Conservation (phyloP, 53 echinoderm and acorn worm genomes). For the Holothuria leucospilota region DNA sequence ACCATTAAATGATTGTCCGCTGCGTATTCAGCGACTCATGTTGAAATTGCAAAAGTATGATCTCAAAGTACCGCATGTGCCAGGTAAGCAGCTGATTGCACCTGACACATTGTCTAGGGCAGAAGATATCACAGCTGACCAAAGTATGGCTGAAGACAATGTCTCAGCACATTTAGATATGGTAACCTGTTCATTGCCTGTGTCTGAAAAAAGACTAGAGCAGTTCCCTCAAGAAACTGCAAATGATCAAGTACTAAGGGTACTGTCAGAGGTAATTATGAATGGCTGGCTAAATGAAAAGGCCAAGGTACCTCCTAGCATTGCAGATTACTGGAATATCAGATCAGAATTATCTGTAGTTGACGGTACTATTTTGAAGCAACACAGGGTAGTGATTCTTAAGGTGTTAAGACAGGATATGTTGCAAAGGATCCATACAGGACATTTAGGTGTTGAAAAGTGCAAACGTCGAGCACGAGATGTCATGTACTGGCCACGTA, state of each 20-base stretch:
- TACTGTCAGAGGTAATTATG: conserved; percentile 40
- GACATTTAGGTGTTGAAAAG: conserved; percentile 60
- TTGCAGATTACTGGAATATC: background rate
- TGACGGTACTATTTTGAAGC: conserved; percentile 52
- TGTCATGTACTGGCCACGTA: conserved; percentile 66
- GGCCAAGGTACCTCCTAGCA: background rate
- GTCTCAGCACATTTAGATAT: conserved; percentile 59
- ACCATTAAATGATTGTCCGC: conserved; percentile 48
- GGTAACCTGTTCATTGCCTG: conserved; percentile 40
- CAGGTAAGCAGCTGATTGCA: conserved; percentile 33
- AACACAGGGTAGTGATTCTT: conserved; percentile 58
- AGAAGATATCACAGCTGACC: conserved; percentile 47
- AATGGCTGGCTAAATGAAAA: conserved; percentile 52
- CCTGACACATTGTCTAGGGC: conserved; percentile 66
- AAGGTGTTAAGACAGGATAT: conserved; percentile 33
- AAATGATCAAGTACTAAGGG: conserved; percentile 47
- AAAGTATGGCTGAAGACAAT: conserved; percentile 28
- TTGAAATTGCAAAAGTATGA: conserved; percentile 56
- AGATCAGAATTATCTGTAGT: background rate
- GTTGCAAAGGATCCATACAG: conserved; percentile 61
- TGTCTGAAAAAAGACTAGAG: conserved; percentile 15
- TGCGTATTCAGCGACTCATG: conserved; percentile 51
- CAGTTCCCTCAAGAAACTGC: conserved; percentile 39
- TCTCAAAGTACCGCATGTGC: conserved; percentile 28
- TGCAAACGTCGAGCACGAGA: conserved; percentile 47